These are phyloP conservation scores for Pseudorhombus dupliciocellatus DNA, from an alignment of 2,113 vertebrate genomes.

Conservation along the genomic window DNA sequence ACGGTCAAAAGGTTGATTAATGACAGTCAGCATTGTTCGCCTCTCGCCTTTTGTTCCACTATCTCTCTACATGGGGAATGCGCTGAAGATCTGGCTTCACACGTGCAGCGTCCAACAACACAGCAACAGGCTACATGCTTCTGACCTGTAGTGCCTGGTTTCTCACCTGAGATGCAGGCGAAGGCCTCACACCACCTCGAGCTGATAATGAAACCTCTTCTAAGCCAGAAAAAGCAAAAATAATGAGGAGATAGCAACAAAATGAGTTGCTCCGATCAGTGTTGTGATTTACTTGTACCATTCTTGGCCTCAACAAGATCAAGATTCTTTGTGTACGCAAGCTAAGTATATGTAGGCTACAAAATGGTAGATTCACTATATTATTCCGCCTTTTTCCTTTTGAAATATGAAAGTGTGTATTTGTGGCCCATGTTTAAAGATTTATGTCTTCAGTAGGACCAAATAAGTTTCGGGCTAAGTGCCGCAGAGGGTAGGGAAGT, in stretches of 20 bases:
- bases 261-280: too few relatives aligned
- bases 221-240: neutral
- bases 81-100: constrained; percentile 20
- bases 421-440: neutral
- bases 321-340: neutral
- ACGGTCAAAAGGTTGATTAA: constrained; percentile 74
- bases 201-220: neutral
- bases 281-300: too few relatives aligned
- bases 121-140: constrained; percentile 57
- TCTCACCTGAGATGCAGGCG: constrained; percentile 16
- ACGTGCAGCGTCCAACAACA: constrained; percentile 14
- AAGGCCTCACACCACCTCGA: neutral
- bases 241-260: too few relatives aligned
- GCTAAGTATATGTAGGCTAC: neutral
- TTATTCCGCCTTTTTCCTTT: neutral
- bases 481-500: neutral
- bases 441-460: constrained; percentile 1
- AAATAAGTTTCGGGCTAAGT: neutral
- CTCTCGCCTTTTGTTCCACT: constrained; percentile 70
- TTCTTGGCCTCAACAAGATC: too few relatives aligned
- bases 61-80: constrained; percentile 42
- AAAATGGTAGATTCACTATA: neutral
- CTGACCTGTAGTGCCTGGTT: constrained; percentile 33
- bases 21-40: constrained; percentile 62
- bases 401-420: neutral